Conservation (phyloP, 2,113 vertebrate genomes). For the Callospermophilus lateralis region DNA sequence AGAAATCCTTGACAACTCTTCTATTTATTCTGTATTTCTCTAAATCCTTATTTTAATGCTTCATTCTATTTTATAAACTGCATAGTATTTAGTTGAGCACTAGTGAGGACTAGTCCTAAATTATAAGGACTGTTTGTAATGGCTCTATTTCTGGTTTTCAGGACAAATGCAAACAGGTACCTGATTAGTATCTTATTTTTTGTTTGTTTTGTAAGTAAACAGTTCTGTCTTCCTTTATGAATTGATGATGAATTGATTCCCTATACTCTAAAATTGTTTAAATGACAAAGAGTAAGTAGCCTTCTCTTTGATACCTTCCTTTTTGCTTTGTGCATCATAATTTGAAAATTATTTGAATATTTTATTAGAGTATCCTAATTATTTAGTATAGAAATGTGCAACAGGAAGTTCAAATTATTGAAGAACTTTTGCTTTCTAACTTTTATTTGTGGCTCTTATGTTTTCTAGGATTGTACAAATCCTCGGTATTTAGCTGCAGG, state of each 20-base stretch:
- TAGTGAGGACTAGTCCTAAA: slow-evolving; percentile 31
- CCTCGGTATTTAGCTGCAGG: slow-evolving; percentile 96
- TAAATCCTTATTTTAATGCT: slow-evolving; percentile 44
- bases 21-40: not conserved
- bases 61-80: not conserved
- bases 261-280: slow-evolving; percentile 5
- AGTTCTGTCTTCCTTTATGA: slow-evolving; percentile 24
- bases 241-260: slow-evolving; percentile 47
- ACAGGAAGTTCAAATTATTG: slow-evolving; percentile 3
- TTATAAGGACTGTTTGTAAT: slow-evolving; percentile 30
- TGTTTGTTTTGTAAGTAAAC: not conserved
- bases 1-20: not conserved
- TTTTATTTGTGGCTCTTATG: slow-evolving; percentile 41
- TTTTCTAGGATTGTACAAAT: slow-evolving; percentile 96
- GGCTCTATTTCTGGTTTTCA: slow-evolving; percentile 48
- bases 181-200: not conserved
- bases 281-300: slow-evolving; percentile 1
- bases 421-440: slow-evolving; percentile 14
- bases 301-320: slow-evolving; percentile 28
- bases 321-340: not conserved
- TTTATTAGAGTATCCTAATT: slow-evolving; percentile 33
- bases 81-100: not conserved
- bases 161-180: slow-evolving; percentile 26
- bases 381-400: slow-evolving; percentile 18
- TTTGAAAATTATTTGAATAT: slow-evolving; percentile 53